These are phyloP conservation scores for Macropodus opercularis DNA, from an alignment of 2,797 vertebrate genomes.

Conservation along the genomic window DNA sequence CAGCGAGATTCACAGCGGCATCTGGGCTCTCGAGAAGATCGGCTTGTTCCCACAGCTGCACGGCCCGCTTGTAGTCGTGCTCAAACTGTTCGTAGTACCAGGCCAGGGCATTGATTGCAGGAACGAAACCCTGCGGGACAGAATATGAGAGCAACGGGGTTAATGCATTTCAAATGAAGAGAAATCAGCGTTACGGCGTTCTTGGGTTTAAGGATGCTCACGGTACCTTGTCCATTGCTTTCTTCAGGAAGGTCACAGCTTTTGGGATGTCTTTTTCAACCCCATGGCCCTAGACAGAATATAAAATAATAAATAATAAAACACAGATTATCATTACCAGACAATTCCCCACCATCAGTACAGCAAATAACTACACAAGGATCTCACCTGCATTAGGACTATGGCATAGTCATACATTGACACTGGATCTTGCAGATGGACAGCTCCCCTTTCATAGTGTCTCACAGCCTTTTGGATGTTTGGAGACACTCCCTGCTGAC, in stretches of 20 bases:
- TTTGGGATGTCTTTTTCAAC: conserved; percentile 79
- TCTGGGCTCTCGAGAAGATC: conserved; percentile 77
- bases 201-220: background rate
- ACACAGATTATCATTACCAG: background rate
- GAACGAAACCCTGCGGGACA: conserved; percentile 75
- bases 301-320: background rate
- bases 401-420: conserved; percentile 87
- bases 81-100: conserved; percentile 85
- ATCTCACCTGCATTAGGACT: conserved; percentile 80
- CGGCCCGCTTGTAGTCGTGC: conserved; percentile 76
- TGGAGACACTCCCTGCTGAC: conserved; percentile 83
- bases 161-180: background rate
- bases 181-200: background rate
- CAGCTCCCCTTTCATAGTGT: conserved; percentile 83
- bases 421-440: conserved; percentile 72
- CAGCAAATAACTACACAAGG: background rate
- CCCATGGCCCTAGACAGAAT: conserved; percentile 78
- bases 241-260: conserved; percentile 80
- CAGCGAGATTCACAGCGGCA: conserved; percentile 84
- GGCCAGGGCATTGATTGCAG: conserved; percentile 83
- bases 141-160: background rate
- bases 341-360: background rate
- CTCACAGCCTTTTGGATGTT: conserved; percentile 78
- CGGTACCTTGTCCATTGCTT: conserved; percentile 79
- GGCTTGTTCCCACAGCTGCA: conserved; percentile 82